phyloP scores from a whole-genome alignment of 2,888 invertebrate genomes.

The Anarsia innoxiella region DNA sequence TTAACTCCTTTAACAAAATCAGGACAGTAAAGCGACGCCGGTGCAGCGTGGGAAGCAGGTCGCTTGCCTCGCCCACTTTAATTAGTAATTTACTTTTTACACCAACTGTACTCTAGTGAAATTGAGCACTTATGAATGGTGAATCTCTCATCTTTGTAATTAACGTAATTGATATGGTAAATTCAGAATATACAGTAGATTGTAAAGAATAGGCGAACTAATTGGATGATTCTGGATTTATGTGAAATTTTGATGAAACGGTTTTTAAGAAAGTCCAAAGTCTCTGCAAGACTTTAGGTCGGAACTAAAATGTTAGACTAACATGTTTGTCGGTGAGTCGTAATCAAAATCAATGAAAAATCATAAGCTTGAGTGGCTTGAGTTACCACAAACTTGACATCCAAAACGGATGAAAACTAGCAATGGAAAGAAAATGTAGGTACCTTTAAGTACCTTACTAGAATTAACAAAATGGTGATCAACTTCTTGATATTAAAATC shows the following conservation, averaged over 20 bases:
- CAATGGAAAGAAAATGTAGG: no score
- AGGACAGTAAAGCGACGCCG: conserved; percentile 38
- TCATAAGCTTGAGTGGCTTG: no score
- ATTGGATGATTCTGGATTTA: conserved; percentile 7
- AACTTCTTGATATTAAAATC: no score
- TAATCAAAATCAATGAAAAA: no score
- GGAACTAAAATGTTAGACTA: no score
- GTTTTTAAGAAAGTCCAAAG: no score
- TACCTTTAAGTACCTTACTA: no score
- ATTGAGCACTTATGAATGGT: conserved; percentile 12
- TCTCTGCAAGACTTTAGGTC: no score
- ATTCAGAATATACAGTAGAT: conserved; percentile 12
- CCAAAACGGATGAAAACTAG: no score
- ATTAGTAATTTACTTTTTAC: conserved; percentile 31
- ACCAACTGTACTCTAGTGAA: conserved; percentile 24
- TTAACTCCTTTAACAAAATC: conserved; percentile 21
- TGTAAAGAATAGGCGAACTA: conserved; percentile 8
- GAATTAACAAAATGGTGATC: no score
- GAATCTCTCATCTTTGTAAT: conserved; percentile 14
- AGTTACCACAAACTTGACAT: no score
- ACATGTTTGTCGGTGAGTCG: no score
- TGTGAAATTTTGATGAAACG: conserved; percentile 1
- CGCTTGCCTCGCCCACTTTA: conserved; percentile 38
- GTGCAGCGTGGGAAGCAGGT: conserved; percentile 50
- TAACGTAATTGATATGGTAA: conserved; percentile 19